A percentile compares a stretch with the other conserved stretches of the same genome.
Conservation (phyloP, 2,888 invertebrate species). For the Dryobota labecula region DNA sequence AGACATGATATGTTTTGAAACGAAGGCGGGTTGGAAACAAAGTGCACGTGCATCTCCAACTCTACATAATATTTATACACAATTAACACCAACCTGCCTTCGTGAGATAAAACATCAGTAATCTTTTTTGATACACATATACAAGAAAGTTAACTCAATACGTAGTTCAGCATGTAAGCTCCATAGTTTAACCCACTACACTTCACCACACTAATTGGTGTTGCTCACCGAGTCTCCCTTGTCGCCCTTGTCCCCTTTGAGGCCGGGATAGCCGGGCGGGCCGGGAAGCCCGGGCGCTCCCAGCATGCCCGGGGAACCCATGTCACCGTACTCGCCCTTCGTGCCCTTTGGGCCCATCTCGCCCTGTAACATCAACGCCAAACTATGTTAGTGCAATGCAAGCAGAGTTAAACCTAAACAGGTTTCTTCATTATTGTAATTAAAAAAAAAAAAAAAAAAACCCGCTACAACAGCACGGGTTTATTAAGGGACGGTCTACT, state of each 20-base stretch:
- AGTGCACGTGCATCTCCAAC: background rate
- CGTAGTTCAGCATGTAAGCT: background rate
- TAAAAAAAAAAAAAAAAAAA: too few relatives aligned
- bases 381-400: background rate
- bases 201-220: background rate
- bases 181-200: background rate
- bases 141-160: background rate
- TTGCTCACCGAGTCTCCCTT: constrained; percentile 97
- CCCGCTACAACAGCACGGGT: too few relatives aligned
- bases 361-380: constrained; percentile 89
- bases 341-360: constrained; percentile 96
- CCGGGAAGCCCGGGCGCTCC: constrained; percentile 97
- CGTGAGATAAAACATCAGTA: background rate
- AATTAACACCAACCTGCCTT: background rate
- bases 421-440: background rate
- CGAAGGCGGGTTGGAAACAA: background rate
- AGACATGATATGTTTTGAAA: background rate
- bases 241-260: constrained; percentile 97
- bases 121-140: too few relatives aligned
- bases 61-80: background rate
- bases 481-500: too few relatives aligned
- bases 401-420: background rate
- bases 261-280: constrained; percentile 96
- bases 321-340: constrained; percentile 97
- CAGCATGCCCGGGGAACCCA: constrained; percentile 98